Evolutionary conservation across 2,888 invertebrate species (phyloP), one percentile per base, ranked within the genome.

Genomic region (Brachyptera risi): DNA sequence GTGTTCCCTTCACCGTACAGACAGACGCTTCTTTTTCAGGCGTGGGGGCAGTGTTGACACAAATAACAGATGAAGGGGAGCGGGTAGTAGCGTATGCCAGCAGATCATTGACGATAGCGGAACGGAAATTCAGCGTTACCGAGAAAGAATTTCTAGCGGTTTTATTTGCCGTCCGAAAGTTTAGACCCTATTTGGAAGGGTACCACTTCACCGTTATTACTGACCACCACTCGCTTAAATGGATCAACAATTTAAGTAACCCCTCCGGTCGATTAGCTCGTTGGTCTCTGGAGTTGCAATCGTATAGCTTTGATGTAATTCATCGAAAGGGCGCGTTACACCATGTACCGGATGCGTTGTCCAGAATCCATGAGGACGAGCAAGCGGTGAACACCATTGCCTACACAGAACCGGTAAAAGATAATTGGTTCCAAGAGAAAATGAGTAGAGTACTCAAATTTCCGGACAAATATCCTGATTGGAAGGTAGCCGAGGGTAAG

Each of bases 321-420:
- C 69, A 72, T 56, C 60, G 70, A 3, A 68, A 65, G 31, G 71
- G 69, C 0, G 59, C 58, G 1, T 23, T 51, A 0, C 67, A 69
- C 63, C 42, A 67, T n/a, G 68, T 71, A 1, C 68, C 70, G 0
- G 71, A 71, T 60, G 67, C 68, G 3, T 26, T 69, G 0, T 69
- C 68, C 2, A 49, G 69, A 11, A 4, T 26, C 4, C n/a, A n/a
- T n/a, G n/a, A n/a, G n/a, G n/a, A n/a, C n/a, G n/a, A n/a, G n/a
- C n/a, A n/a, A n/a, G 21, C n/a, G 9, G 17, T 44, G 17, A 11
- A 31, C 11, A 11, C 11, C 11, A 31, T 31, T 7, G 31, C 5
- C 5, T 5, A 7, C 31, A 5, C 15, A 17, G 49, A 50, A 4
- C 26, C 4, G 2, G 49, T 26, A 9, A 13, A n/a, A 4, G 57